Conservation (phyloP, 2,888 invertebrate species). For the Andrena minutula region DNA sequence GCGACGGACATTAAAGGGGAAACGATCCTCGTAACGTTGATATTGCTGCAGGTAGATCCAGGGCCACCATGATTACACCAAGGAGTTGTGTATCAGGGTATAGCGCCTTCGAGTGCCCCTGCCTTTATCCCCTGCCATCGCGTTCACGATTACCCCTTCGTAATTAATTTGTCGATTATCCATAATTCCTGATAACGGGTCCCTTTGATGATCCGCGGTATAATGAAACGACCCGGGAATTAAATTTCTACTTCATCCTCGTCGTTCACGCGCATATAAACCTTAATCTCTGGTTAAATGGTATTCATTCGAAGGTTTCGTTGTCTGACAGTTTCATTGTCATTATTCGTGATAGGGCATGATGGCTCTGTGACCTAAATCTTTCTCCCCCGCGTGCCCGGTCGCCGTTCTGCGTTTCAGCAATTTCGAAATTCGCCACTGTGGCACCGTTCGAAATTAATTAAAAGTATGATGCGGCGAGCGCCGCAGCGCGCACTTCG, state of each 20-base stretch:
- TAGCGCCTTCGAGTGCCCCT: slow-evolving; percentile 28
- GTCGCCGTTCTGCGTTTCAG: too few species aligned
- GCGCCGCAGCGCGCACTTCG: background rate
- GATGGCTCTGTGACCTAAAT: too few species aligned
- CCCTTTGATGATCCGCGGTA: background rate
- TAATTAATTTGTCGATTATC: slow-evolving; percentile 44
- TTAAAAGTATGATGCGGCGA: background rate
- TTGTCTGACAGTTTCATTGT: too few species aligned
- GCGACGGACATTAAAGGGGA: slow-evolving; percentile 55
- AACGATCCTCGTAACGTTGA: slow-evolving; percentile 64
- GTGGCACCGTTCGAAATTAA: background rate
- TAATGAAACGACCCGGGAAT: background rate
- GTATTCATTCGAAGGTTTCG: too few species aligned
- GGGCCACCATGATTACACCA: slow-evolving; percentile 33
- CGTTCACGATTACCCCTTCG: background rate
- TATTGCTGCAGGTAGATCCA: slow-evolving; percentile 52
- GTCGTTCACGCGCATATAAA: background rate
- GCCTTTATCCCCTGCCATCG: slow-evolving; percentile 1
- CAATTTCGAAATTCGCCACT: background rate
- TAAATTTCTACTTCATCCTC: background rate
- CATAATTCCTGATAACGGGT: slow-evolving; percentile 4
- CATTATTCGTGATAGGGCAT: too few species aligned
- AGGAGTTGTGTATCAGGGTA: slow-evolving; percentile 41
- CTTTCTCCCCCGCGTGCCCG: too few species aligned
- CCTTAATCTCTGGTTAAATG: background rate